Conservation (phyloP, 2,797 vertebrate genomes). For the Epinephelus coioides region DNA sequence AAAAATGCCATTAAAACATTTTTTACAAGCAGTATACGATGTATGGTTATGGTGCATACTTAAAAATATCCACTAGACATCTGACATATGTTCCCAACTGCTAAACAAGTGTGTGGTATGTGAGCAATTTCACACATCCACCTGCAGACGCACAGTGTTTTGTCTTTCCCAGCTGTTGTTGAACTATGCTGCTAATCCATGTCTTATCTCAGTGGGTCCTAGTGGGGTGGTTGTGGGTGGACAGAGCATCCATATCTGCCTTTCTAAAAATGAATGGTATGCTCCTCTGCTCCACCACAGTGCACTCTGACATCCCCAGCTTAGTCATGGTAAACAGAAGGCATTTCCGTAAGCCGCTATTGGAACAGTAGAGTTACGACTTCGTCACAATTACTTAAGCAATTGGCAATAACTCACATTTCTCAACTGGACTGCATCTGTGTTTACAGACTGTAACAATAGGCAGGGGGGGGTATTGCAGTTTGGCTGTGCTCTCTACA, state of each 20-base stretch:
- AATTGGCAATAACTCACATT: constrained; percentile 46
- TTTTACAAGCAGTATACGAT: background rate
- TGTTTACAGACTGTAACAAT: constrained; percentile 9
- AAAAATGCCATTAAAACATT: background rate
- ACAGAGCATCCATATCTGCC: constrained; percentile 36
- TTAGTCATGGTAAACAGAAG: constrained; percentile 39
- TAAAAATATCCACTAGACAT: background rate
- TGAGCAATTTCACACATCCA: constrained; percentile 51
- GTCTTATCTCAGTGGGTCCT: constrained; percentile 42
- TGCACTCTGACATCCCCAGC: constrained; percentile 32
- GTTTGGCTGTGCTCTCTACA: background rate
- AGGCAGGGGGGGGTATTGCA: constrained; percentile 4
- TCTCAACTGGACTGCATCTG: constrained; percentile 26
- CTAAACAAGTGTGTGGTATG: constrained; percentile 30
- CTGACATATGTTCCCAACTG: constrained; percentile 32
- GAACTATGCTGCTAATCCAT: constrained; percentile 53
- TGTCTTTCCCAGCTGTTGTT: constrained; percentile 59
- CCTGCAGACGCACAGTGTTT: constrained; percentile 36
- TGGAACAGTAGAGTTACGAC: constrained; percentile 21
- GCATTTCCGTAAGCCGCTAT: constrained; percentile 35
- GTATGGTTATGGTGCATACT: background rate
- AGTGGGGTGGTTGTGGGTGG: constrained; percentile 32
- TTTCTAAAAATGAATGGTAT: constrained; percentile 66
- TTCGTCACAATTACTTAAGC: constrained; percentile 50
- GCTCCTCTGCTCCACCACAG: constrained; percentile 32